phyloP scores from a whole-genome alignment of 2,113 vertebrate genomes.

The Pristiophorus japonicus region DNA sequence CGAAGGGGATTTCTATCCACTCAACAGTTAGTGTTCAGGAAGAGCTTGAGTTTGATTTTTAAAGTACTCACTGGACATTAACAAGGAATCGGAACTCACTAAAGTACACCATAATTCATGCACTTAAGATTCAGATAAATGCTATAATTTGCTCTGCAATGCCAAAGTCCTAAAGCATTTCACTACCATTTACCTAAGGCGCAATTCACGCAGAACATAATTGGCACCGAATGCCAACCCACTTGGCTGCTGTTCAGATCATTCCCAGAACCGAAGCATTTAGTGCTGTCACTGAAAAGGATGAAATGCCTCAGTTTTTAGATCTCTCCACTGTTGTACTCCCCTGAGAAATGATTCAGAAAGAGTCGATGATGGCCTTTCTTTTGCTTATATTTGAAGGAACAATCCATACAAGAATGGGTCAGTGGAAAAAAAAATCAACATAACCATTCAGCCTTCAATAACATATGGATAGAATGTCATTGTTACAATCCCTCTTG shows the following conservation, averaged over 20 bases:
- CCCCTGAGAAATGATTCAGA: background rate
- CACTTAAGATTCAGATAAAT: background rate
- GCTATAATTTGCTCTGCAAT: background rate
- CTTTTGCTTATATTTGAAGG: background rate
- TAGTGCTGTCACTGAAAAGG: background rate
- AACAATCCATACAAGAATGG: background rate
- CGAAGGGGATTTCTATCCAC: background rate
- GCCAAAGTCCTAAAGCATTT: background rate
- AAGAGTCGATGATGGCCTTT: slow-evolving; percentile 1
- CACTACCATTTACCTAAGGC: background rate
- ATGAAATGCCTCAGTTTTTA: background rate
- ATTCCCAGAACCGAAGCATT: background rate
- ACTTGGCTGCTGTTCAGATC: background rate
- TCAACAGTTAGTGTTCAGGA: background rate
- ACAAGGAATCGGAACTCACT: background rate
- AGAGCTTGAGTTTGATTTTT: background rate
- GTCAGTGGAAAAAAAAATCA: background rate
- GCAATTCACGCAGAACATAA: background rate
- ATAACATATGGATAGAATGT: background rate
- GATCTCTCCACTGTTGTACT: background rate
- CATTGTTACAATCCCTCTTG: background rate
- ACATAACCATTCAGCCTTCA: background rate
- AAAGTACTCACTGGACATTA: background rate
- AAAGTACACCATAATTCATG: background rate
- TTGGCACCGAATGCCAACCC: background rate